These are phyloP conservation scores for Drosophila arizonae DNA, from an alignment of 1,140 invertebrate species.

Conservation along the genomic window DNA sequence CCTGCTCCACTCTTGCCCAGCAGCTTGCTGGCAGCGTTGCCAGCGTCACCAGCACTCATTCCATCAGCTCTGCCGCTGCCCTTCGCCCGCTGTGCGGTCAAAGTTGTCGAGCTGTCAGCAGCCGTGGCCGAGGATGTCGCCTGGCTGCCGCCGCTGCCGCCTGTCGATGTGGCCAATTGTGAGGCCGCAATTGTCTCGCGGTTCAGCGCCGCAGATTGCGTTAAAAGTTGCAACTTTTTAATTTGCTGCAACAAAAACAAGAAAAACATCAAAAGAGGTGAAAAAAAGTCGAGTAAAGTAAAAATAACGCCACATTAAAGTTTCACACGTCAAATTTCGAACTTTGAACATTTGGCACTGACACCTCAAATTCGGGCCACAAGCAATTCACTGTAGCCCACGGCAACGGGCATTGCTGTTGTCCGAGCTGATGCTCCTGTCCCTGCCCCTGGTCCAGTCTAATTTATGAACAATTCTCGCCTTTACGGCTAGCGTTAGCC, in stretches of 20 bases:
- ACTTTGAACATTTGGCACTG: background rate
- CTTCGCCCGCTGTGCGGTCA: conserved; percentile 53
- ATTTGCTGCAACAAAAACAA: conserved; percentile 70
- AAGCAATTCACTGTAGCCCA: conserved; percentile 28
- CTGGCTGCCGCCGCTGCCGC: conserved; percentile 47
- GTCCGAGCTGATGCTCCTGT: too few species aligned
- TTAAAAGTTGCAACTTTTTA: conserved; percentile 82
- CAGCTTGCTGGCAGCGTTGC: conserved; percentile 46
- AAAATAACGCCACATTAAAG: conserved; percentile 16
- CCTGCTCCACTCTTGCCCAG: conserved; percentile 39
- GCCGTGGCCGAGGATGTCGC: conserved; percentile 34
- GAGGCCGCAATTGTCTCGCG: conserved; percentile 82
- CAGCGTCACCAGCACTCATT: conserved; percentile 23
- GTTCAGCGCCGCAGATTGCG: conserved; percentile 81
- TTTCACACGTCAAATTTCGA: background rate
- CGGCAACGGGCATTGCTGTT: background rate
- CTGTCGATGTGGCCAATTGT: conserved; percentile 82
- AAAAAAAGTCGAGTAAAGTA: background rate
- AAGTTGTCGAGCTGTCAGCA: conserved; percentile 62
- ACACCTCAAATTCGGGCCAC: background rate
- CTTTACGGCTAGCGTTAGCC: background rate
- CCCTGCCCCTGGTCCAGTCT: too few species aligned
- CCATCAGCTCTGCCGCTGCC: conserved; percentile 17
- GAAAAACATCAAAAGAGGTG: background rate
- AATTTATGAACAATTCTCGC: conserved; percentile 1